phyloP scores from a whole-genome alignment of 2,113 vertebrate species.

The Leptodactylus fuscus region DNA sequence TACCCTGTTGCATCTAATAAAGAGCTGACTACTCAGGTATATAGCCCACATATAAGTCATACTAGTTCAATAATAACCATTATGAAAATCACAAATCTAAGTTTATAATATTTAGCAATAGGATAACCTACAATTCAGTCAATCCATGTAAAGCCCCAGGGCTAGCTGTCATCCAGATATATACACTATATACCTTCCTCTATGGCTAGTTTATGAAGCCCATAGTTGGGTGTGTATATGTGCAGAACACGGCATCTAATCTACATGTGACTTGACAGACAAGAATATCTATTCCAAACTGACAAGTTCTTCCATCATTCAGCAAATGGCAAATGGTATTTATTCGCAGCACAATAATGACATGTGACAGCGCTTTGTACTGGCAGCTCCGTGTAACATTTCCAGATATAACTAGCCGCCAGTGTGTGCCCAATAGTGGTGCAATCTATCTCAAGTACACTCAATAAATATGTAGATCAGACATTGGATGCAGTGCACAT shows the following conservation, averaged over 20 bases:
- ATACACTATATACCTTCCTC: background rate
- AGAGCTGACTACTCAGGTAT: too few relatives aligned
- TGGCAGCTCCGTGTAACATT: background rate
- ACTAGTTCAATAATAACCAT: too few relatives aligned
- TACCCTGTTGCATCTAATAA: too few relatives aligned
- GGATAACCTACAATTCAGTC: background rate
- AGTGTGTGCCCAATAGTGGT: background rate
- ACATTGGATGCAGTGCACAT: background rate
- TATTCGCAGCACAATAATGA: slow-evolving; percentile 18
- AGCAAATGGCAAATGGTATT: background rate
- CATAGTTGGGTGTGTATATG: background rate
- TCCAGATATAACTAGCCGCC: background rate
- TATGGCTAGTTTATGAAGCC: background rate
- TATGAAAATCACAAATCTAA: background rate
- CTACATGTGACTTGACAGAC: background rate
- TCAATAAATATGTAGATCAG: background rate
- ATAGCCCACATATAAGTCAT: too few relatives aligned
- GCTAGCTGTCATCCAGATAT: background rate
- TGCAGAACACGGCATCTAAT: background rate
- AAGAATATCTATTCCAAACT: background rate
- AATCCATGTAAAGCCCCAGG: too few relatives aligned
- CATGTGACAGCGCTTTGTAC: background rate
- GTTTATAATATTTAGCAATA: background rate
- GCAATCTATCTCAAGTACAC: background rate
- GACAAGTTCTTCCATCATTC: slow-evolving; percentile 13